These are phyloP conservation scores for Ficedula albicollis DNA, from an alignment of 2,797 vertebrate genomes.

Conservation along the genomic window DNA sequence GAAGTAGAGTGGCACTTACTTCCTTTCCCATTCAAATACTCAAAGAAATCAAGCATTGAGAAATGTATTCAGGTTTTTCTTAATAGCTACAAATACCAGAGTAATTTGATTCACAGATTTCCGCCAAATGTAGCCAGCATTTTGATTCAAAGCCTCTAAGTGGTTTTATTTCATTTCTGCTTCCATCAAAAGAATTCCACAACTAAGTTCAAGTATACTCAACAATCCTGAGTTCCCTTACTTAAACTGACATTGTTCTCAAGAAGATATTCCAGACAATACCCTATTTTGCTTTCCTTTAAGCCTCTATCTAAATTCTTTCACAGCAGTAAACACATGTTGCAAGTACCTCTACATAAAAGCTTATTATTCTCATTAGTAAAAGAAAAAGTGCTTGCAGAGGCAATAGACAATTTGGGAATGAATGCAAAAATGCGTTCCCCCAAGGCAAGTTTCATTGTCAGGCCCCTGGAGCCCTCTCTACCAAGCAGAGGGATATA, in stretches of 20 bases:
- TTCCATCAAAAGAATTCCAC: conserved; percentile 46
- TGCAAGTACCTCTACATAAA: conserved; percentile 29
- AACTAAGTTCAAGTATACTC: conserved; percentile 46
- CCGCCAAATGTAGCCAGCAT: conserved; percentile 23
- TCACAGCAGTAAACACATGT: conserved; percentile 44
- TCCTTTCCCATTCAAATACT: conserved; percentile 40
- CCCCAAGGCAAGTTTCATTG: conserved; percentile 30
- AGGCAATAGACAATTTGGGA: conserved; percentile 44
- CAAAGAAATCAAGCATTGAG: conserved; percentile 28
- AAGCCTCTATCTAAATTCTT: conserved; percentile 41
- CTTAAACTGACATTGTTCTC: conserved; percentile 52
- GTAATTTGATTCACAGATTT: conserved; percentile 48
- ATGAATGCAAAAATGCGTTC: conserved; percentile 14
- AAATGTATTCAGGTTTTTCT: conserved; percentile 41
- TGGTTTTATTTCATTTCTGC: conserved; percentile 44
- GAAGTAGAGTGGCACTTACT: neutral
- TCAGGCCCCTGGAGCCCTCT: neutral
- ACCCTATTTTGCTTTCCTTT: conserved; percentile 45
- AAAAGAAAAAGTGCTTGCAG: conserved; percentile 55
- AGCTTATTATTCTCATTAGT: conserved; percentile 65
- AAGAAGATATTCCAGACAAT: conserved; percentile 44
- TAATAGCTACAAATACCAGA: conserved; percentile 46
- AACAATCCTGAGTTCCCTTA: conserved; percentile 24
- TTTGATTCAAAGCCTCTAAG: conserved; percentile 51
- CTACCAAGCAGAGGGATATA: conserved; percentile 1